phyloP scores from a whole-genome alignment of 2,888 invertebrate species.

The Zootermopsis nevadensis region DNA sequence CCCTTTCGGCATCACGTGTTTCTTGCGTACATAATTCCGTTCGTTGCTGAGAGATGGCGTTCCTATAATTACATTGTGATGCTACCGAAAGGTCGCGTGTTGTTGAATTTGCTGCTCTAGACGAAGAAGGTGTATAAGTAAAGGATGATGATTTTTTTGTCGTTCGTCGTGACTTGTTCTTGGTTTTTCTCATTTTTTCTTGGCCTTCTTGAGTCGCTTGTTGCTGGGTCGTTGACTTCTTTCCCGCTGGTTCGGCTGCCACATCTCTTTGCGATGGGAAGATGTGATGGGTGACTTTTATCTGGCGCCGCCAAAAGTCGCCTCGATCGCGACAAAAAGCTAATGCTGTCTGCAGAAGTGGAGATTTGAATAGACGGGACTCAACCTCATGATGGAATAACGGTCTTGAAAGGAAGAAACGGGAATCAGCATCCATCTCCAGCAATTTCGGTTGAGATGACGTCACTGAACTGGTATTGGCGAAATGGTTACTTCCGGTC shows the following conservation, averaged over 20 bases:
- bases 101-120: slow-evolving; percentile 48
- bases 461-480: background rate
- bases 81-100: slow-evolving; percentile 21
- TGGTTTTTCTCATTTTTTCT: slow-evolving; percentile 54
- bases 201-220: slow-evolving; percentile 59
- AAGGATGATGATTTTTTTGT: slow-evolving; percentile 64
- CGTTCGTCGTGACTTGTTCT: slow-evolving; percentile 61
- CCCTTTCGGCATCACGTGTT: background rate
- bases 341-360: slow-evolving; percentile 73
- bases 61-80: background rate
- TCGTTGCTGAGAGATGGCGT: slow-evolving; percentile 19
- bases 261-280: slow-evolving; percentile 50
- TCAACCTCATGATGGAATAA: slow-evolving; percentile 73
- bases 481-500: background rate
- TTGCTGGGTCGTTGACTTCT: slow-evolving; percentile 61
- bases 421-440: slow-evolving; percentile 67
- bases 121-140: slow-evolving; percentile 58
- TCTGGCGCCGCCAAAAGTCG: slow-evolving; percentile 61
- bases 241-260: slow-evolving; percentile 52
- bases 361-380: slow-evolving; percentile 72
- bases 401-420: slow-evolving; percentile 70
- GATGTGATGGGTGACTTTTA: slow-evolving; percentile 57
- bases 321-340: slow-evolving; percentile 70
- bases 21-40: background rate
- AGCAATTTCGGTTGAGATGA: slow-evolving; percentile 62